phyloP scores from a whole-genome alignment of 1,140 invertebrate genomes.

The Amphibalanus amphitrite region DNA sequence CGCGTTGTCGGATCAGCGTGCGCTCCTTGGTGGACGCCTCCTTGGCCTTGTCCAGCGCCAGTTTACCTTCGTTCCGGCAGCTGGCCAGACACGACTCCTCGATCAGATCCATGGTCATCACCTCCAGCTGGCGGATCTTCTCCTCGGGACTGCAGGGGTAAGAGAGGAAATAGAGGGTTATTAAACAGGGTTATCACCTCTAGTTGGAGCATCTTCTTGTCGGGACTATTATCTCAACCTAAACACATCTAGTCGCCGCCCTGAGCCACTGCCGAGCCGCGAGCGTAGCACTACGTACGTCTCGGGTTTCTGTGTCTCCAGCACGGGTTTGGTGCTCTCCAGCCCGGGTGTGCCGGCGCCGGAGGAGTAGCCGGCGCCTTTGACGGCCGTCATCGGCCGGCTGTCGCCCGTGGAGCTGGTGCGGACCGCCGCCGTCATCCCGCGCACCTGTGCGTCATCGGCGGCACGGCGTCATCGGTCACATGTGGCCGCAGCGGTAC shows the following conservation, averaged over 20 bases:
- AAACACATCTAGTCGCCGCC: too few relatives aligned
- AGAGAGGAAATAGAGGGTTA: too few relatives aligned
- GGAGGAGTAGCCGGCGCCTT: constrained; percentile 1
- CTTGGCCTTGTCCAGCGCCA: constrained; percentile 79
- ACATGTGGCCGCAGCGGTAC: too few relatives aligned
- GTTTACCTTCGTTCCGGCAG: constrained; percentile 38
- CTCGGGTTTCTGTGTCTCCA: background rate
- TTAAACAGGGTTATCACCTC: too few relatives aligned
- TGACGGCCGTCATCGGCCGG: constrained; percentile 4
- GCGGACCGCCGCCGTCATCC: background rate
- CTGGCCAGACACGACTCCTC: constrained; percentile 58
- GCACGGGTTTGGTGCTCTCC: background rate
- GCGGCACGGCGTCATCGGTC: too few relatives aligned
- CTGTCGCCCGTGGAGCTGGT: background rate
- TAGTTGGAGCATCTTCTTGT: too few relatives aligned
- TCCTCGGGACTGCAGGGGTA: constrained; percentile 48
- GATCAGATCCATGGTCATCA: constrained; percentile 62
- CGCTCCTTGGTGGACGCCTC: constrained; percentile 86
- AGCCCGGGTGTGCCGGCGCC: background rate
- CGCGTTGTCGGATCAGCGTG: constrained; percentile 43
- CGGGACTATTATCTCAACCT: too few relatives aligned
- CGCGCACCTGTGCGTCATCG: background rate
- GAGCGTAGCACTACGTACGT: too few relatives aligned
- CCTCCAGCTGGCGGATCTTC: constrained; percentile 63
- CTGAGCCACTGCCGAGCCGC: background rate